phyloP scores from a whole-genome alignment of 2,113 vertebrate species.

The Colinus virginianus region DNA sequence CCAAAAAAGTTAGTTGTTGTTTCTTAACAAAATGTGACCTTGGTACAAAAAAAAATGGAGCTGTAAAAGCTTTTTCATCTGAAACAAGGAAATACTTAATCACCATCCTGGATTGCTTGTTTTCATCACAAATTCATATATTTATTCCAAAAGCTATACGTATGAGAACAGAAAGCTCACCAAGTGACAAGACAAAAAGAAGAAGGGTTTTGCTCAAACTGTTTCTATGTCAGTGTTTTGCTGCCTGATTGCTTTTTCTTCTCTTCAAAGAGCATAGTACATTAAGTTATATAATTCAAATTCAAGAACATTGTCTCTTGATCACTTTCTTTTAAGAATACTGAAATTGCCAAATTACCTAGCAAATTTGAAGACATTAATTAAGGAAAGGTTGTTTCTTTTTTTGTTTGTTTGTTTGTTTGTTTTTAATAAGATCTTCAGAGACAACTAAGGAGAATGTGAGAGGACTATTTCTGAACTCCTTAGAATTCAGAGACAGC shows the following conservation, averaged over 20 bases:
- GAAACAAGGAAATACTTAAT: not conserved
- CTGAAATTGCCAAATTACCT: not conserved
- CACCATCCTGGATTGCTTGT: not conserved
- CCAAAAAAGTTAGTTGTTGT: not conserved
- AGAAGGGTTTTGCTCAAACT: not conserved
- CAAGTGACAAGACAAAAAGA: not conserved
- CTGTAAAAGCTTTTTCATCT: not conserved
- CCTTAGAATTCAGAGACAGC: not conserved
- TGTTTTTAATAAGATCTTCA: not conserved
- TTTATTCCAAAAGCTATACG: not conserved
- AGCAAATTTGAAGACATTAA: not conserved
- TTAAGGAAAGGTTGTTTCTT: not conserved
- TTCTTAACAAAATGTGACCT: not conserved
- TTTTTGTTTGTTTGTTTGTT: too few species aligned
- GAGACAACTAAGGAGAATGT: not conserved
- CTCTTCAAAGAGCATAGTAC: not conserved
- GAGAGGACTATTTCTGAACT: not conserved
- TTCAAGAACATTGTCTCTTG: not conserved
- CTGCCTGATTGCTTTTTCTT: not conserved
- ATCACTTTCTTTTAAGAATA: not conserved
- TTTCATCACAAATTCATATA: not conserved
- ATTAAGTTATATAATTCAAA: not conserved
- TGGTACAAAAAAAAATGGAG: accelerated
- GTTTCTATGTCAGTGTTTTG: not conserved
- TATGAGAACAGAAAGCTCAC: not conserved